A percentile compares a stretch with the other conserved stretches of the same genome.
phyloP scores from a whole-genome alignment of 2,797 vertebrate species.

The Lacerta agilis region DNA sequence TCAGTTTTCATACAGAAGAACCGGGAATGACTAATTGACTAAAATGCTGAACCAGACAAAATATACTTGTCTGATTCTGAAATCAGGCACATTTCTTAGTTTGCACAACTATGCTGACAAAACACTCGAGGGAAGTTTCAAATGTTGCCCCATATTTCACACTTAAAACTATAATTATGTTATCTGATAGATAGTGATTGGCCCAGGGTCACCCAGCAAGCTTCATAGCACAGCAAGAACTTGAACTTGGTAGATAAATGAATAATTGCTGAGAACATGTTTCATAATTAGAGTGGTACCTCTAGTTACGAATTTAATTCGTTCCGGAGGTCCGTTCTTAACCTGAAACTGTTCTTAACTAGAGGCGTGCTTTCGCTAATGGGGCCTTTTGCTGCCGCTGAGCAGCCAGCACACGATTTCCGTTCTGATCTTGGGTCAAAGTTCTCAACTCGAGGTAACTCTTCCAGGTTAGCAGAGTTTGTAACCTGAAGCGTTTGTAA shows the following conservation, averaged over 20 bases:
- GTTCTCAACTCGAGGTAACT: too few relatives aligned
- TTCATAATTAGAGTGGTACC: background rate
- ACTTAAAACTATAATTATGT: background rate
- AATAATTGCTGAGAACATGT: background rate
- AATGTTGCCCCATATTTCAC: too few relatives aligned
- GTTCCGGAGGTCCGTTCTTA: too few relatives aligned
- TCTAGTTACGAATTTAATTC: too few relatives aligned
- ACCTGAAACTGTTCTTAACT: too few relatives aligned
- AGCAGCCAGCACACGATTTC: too few relatives aligned
- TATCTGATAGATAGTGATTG: background rate
- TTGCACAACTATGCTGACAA: background rate
- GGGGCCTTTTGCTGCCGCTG: too few relatives aligned
- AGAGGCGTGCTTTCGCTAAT: too few relatives aligned
- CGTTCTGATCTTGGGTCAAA: too few relatives aligned
- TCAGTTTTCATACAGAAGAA: background rate
- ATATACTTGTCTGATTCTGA: background rate
- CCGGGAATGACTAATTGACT: background rate
- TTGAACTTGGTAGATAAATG: background rate
- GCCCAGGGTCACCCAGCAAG: background rate
- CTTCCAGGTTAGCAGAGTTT: too few relatives aligned
- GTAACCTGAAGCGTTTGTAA: too few relatives aligned
- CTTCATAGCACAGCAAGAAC: background rate
- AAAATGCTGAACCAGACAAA: background rate
- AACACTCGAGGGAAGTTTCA: accelerated
- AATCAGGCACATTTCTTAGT: background rate